Evolutionary conservation across 1,140 invertebrate species (phyloP).

Genomic region (Parasteatoda tepidariorum): DNA sequence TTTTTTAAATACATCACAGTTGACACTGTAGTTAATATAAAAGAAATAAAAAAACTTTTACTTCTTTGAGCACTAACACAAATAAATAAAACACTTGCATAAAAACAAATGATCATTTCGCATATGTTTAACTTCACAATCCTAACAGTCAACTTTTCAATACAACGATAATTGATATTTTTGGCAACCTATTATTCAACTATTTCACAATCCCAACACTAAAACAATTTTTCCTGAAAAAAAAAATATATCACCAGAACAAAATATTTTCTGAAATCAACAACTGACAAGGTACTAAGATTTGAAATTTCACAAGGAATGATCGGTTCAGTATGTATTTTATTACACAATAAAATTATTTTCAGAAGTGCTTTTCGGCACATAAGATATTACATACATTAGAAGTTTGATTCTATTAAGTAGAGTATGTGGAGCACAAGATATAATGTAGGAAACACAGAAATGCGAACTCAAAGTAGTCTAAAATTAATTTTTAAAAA

Average conservation of each 20-base stretch:
- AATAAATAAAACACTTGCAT: too few species aligned
- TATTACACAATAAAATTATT: not conserved
- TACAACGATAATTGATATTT: too few species aligned
- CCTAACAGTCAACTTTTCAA: too few species aligned
- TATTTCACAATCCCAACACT: not conserved
- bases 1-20: too few species aligned
- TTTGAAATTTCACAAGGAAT: not conserved
- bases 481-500: too few species aligned
- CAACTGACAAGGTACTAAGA: not conserved
- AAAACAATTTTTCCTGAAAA: not conserved
- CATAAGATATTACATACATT: not conserved
- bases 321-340: not conserved
- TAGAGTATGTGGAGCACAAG: not conserved
- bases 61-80: too few species aligned
- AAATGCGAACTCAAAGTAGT: too few species aligned
- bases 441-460: too few species aligned
- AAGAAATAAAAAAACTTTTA: too few species aligned
- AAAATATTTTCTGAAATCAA: not conserved
- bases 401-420: not conserved
- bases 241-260: not conserved
- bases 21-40: too few species aligned
- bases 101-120: too few species aligned
- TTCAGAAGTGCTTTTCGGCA: not conserved
- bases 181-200: not conserved
- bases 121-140: too few species aligned